Base-by-base conservation (phyloP, 2,888 invertebrate genomes). In the Erebia aethiops region DNA sequence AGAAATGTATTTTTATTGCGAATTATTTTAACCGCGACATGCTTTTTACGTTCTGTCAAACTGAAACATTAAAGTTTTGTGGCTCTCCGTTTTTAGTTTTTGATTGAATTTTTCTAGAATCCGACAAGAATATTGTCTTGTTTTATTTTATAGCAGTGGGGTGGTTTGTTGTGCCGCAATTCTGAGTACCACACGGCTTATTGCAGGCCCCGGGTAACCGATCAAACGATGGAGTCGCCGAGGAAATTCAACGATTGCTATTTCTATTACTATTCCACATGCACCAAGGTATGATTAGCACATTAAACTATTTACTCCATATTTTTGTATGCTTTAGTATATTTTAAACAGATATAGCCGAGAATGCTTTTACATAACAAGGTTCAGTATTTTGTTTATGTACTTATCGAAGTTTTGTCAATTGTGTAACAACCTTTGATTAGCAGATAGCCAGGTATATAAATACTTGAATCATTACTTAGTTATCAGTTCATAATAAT, bases 201-300 rank as follows among this genome's bases (percentile, higher is more conserved):
- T 84, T 89, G 81, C 88, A 91, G 91, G 87, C 84, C 86, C 86
- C 87, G 86, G 88, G 84, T 80, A 84, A 85, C 82, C 81, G 82
- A 84, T 79, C 80, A 83, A 85, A 88, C 86, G 84, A 95, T 96
- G 95, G 96, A 96, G 91, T 95, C 95, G 80, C 95, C 95, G 80
- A 94, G 95, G 82, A 96, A 96, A 93, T 95, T 96, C 87, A 96
- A 97, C 89, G 97, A 97, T 89, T 98, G 97, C 90, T 97, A 97
- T 90, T 98, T 97, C 93, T 98, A 96, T 90, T 98, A 97, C 87
- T 97, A 97, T 87, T 97, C 97, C 70, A 96, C 96, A 75, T 98
- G 97, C 87, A 95, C 95, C 76, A 97, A 97, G 95, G 97, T 97
- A 92, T 91, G 91, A 18, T 67, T 35, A 35, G 5, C 7, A 35